phyloP scores from a whole-genome alignment of 2,113 vertebrate species.

The Ploceus nigricollis region DNA sequence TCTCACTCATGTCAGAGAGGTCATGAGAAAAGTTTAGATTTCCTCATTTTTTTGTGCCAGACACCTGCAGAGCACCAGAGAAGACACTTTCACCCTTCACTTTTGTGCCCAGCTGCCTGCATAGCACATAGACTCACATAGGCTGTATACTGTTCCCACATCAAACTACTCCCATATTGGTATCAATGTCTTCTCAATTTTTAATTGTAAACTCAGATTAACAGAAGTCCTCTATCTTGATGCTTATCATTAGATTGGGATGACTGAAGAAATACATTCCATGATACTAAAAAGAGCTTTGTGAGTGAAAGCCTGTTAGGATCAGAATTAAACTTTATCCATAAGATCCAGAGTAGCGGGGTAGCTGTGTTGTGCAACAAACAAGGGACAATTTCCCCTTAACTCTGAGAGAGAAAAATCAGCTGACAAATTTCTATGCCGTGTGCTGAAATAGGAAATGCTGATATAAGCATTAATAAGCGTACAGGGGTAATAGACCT shows the following conservation, averaged over 20 bases:
- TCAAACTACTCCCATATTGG: neutral
- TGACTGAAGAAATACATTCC: neutral
- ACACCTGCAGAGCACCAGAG: neutral
- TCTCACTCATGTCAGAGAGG: neutral
- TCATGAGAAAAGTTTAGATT: neutral
- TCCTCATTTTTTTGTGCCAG: neutral
- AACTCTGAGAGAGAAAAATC: neutral
- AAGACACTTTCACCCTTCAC: neutral
- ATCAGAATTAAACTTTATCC: neutral
- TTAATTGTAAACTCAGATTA: neutral
- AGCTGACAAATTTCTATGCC: neutral
- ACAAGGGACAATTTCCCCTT: neutral
- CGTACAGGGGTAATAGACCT: neutral
- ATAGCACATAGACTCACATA: accelerated
- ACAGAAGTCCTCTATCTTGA: neutral
- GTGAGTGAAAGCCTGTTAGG: neutral
- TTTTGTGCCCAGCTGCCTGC: neutral
- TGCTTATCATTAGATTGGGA: neutral
- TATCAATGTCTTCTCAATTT: neutral
- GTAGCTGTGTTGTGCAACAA: neutral
- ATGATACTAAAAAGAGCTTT: neutral
- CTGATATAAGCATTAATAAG: accelerated
- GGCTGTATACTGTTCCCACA: neutral
- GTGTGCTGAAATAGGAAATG: neutral
- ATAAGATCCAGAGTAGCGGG: neutral